Base-by-base conservation (phyloP, 2,797 vertebrate genomes). In the Cyprinella venusta region DNA sequence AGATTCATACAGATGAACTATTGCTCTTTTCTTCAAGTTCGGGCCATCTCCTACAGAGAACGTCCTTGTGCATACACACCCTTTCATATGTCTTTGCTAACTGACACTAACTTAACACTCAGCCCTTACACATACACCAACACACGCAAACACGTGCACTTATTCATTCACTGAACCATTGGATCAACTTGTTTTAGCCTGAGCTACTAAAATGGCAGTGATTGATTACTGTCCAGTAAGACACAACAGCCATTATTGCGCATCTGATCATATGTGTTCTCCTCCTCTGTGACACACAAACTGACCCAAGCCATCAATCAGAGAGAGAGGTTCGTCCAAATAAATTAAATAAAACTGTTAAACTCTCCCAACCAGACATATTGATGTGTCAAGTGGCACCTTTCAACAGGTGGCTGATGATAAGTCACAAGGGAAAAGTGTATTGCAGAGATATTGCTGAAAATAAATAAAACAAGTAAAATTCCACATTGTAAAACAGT, bases 381-480 rank as follows among this genome's bases (percentile, higher is more conserved):
- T 8, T n/a, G 45, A 19, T 52, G 63, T 10, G 26, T 79, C 48
- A 42, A 30, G 24, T 30, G 30, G 59, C 61, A 76, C 45, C 71
- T 42, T 59, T 21, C 45, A 52, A 52, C 26, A 78, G 59, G 38
- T 63, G 45, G n/a, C 63, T 16, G 9, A 2, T 9, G 24, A 70
- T 18, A 36, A 75, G 59, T 65, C 61, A 48, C 21, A 0, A 75
- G 75, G 6, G 26, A 76, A 40, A 56, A 68, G 33, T 0, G 36
- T 18, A 76, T 16, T 10, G 12, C 68, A 38, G 12, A 68, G 36
- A 76, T 6, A 52, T 54, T 68, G 8, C 26, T 69, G 33, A 56
- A 82, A 83, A 83, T 70, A 83, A 83, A 83, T 83, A 63, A 77
- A 56, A 59, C 19, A 33, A 38, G 33, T 36, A 61, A 36, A 69